Conservation (phyloP, 2,113 vertebrate species). For the Hymenochirus boettgeri region DNA sequence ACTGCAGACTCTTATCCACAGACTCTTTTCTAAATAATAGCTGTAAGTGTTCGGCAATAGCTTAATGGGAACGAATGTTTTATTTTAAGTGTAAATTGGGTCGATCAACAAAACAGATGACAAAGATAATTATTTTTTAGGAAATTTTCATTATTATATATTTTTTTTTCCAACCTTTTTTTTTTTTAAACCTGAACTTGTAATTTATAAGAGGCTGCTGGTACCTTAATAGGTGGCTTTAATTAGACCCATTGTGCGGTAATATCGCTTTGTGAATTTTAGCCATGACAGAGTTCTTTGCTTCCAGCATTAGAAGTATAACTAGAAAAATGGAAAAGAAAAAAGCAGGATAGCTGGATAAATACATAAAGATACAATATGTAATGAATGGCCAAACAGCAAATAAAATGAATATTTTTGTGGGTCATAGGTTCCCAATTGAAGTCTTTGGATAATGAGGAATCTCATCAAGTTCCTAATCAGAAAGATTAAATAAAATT, state of each 20-base stretch:
- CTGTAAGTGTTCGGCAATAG: not conserved
- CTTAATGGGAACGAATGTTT: conserved; percentile 1
- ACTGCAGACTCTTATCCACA: not conserved
- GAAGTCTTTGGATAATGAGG: conserved; percentile 31
- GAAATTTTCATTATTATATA: conserved; percentile 17
- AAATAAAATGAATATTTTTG: conserved; percentile 20
- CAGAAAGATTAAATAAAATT: conserved; percentile 41
- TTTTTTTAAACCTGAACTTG: conserved; percentile 7
- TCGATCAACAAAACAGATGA: conserved; percentile 14
- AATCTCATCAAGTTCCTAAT: conserved; percentile 39
- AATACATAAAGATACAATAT: conserved; percentile 6
- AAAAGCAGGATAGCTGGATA: not conserved
- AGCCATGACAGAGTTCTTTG: conserved; percentile 11
- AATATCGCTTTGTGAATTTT: conserved; percentile 22
- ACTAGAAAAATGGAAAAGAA: not conserved
- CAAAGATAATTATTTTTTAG: conserved; percentile 24
- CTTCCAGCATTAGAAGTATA: conserved; percentile 3
- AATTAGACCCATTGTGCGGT: conserved; percentile 34
- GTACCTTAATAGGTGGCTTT: conserved; percentile 16
- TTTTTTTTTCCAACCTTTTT: not conserved
- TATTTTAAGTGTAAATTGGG: conserved; percentile 4
- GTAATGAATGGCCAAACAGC: conserved; percentile 9
- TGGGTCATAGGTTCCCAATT: conserved; percentile 6
- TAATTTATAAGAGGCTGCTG: conserved; percentile 19
- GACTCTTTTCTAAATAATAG: not conserved